phyloP scores from a whole-genome alignment of 2,113 vertebrate genomes.

The Paralichthys olivaceus region DNA sequence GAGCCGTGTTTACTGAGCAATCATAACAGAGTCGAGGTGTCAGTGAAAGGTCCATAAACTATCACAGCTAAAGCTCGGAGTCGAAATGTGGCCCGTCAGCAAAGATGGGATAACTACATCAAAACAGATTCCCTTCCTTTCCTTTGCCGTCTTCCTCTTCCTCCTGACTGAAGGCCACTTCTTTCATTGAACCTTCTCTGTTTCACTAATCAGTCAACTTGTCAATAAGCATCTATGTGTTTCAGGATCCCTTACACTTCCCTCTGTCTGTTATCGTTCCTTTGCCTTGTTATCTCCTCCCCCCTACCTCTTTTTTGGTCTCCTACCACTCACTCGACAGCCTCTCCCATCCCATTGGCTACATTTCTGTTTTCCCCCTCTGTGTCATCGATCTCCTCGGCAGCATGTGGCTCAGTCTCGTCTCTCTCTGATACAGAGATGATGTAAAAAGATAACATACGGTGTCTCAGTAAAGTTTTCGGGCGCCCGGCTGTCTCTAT shows the following conservation, averaged over 20 bases:
- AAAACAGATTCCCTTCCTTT: slow-evolving; percentile 10
- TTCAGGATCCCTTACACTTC: too few relatives aligned
- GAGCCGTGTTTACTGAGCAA: slow-evolving; percentile 59
- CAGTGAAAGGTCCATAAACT: slow-evolving; percentile 59
- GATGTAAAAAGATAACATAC: slow-evolving; percentile 58
- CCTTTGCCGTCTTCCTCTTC: slow-evolving; percentile 8
- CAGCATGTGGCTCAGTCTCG: slow-evolving; percentile 43
- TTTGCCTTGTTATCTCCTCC: slow-evolving; percentile 57
- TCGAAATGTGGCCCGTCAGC: slow-evolving; percentile 48
- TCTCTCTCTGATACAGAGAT: slow-evolving; percentile 52
- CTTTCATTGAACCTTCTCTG: slow-evolving; percentile 44
- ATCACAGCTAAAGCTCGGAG: slow-evolving; percentile 37
- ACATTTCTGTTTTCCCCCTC: slow-evolving; percentile 29
- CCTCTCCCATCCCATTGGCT: slow-evolving; percentile 36
- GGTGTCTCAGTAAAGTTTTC: slow-evolving; percentile 27
- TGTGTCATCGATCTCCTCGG: slow-evolving; percentile 57
- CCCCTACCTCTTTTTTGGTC: slow-evolving; percentile 22
- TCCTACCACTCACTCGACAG: slow-evolving; percentile 37
- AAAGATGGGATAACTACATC: slow-evolving; percentile 20
- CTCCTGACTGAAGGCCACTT: slow-evolving; percentile 30
- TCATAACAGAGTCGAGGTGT: slow-evolving; percentile 61
- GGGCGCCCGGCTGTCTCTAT: slow-evolving; percentile 6
- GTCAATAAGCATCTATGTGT: slow-evolving; percentile 17
- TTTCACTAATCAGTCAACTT: slow-evolving; percentile 48
- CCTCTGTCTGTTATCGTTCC: slow-evolving; percentile 19